Evolutionary conservation across 2,888 invertebrate species (phyloP), one percentile per base, ranked within the genome.

Genomic region (Bombyx huttoni): DNA sequence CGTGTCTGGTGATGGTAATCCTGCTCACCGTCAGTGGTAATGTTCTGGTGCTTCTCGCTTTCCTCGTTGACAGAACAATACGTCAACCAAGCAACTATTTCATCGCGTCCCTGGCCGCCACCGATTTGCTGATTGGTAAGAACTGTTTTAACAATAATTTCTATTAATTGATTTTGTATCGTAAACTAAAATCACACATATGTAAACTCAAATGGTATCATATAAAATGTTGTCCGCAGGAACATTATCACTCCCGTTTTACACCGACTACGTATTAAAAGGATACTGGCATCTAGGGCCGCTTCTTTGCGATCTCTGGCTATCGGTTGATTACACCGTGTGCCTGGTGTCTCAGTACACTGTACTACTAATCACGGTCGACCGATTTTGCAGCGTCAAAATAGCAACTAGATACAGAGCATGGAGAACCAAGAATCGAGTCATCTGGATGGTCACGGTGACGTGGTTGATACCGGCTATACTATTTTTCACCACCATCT

Each of bases 261-360:
- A 97, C 87, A 98, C 98, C 34, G 96, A 98, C 60, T 99, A 99
- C 89, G 95, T 99, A 52, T 89, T 99, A 61, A 95, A 96, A 91
- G 98, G 97, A 52, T 95, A 96, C 75, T 99, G 99, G 99, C 96
- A 98, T 74, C 91, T 99, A 58, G 99, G 99, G 12, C 96, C 97
- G 34, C 89, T 99, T 55, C 90, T 98, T 8, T 99, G 99, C 78
- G 99, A 99, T 81, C 91, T 99, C 52, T 99, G 99, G 99, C 91
- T 99, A 8, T 98, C 98, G 0, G 96, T 98, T 51, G 99, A 99
- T 86, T 99, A 99, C 87, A 99, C 99, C 14, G 99, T 99, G 35
- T 99, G 99, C 75, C 91, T 99, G 50, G 98, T 98, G 34, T 99
- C 99, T 8, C 99, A 99, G 80, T 99, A 99, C 82, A 99, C 99